Conservation (phyloP, 2,113 vertebrate genomes). For the Sinocyclocheilus grahami region DNA sequence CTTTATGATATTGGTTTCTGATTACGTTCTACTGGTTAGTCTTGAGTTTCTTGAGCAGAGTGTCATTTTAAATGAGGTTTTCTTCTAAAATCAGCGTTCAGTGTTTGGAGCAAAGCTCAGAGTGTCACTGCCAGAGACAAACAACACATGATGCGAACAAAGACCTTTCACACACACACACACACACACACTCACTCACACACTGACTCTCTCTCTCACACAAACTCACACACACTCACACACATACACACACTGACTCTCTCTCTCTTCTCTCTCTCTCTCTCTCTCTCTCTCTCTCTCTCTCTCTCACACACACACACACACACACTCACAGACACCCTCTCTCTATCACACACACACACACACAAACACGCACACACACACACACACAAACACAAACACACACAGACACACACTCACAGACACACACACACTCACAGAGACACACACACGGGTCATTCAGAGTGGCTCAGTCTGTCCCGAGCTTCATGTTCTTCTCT, state of each 20-base stretch:
- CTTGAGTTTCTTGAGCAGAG: not conserved
- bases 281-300: too few species aligned
- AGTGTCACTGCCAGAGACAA: constrained; percentile 52
- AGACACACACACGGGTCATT: not conserved
- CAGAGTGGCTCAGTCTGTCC: not conserved
- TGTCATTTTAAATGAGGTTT: not conserved
- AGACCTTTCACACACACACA: not conserved
- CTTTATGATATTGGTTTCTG: not conserved
- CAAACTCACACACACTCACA: not conserved
- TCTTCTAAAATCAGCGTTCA: not conserved
- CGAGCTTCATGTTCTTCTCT: not conserved
- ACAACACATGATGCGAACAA: constrained; percentile 40
- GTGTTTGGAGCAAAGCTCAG: constrained; percentile 7
- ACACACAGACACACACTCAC: too few species aligned
- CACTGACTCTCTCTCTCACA: too few species aligned
- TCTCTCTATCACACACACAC: too few species aligned
- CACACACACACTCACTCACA: not conserved
- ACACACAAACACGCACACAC: too few species aligned
- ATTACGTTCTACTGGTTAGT: not conserved
- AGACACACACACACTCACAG: too few species aligned
- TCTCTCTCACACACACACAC: too few species aligned
- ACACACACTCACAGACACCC: too few species aligned
- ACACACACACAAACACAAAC: too few species aligned
- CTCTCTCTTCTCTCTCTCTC: too few species aligned
- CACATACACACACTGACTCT: not conserved